Evolutionary conservation across 2,888 invertebrate species (phyloP).

Genomic region (Erpobdella octoculata): DNA sequence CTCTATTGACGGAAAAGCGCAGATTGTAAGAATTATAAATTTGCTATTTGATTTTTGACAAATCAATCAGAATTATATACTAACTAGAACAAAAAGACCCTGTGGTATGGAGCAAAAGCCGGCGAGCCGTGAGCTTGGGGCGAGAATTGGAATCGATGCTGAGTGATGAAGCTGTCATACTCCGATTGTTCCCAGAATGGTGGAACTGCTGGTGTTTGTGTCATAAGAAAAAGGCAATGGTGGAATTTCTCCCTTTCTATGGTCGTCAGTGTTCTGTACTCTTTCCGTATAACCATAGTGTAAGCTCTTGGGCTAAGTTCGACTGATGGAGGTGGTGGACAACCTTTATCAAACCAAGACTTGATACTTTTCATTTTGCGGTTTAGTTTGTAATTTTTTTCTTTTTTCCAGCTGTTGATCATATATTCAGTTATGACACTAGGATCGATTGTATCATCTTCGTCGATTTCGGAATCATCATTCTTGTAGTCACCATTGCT

Average conservation of each 20-base stretch:
- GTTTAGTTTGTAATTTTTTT: background rate
- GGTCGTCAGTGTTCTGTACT: constrained; percentile 10
- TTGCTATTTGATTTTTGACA: no score
- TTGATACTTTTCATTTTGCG: background rate
- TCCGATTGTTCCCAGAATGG: constrained; percentile 16
- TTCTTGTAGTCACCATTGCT: background rate
- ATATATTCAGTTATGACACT: background rate
- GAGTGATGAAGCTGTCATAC: constrained; percentile 18
- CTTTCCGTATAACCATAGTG: background rate
- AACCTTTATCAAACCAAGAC: constrained; percentile 13
- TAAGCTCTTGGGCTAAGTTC: background rate
- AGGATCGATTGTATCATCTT: background rate
- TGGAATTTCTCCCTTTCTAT: background rate
- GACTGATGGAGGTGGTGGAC: background rate
- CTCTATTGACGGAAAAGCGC: no score
- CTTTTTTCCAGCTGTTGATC: constrained; percentile 6
- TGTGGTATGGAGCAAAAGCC: constrained; percentile 20
- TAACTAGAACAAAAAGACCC: constrained; percentile 16
- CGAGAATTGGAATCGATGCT: constrained; percentile 17
- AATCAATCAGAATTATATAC: no score
- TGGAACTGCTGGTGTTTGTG: constrained; percentile 2
- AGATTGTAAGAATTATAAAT: no score
- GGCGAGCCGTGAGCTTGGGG: constrained; percentile 17
- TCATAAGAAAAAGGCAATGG: background rate
- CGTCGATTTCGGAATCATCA: background rate